A percentile compares a stretch with the other conserved stretches of the same genome.
These are phyloP conservation scores for Caenorhabditis japonica DNA, from an alignment of 2,888 invertebrate species.

Conservation along the genomic window DNA sequence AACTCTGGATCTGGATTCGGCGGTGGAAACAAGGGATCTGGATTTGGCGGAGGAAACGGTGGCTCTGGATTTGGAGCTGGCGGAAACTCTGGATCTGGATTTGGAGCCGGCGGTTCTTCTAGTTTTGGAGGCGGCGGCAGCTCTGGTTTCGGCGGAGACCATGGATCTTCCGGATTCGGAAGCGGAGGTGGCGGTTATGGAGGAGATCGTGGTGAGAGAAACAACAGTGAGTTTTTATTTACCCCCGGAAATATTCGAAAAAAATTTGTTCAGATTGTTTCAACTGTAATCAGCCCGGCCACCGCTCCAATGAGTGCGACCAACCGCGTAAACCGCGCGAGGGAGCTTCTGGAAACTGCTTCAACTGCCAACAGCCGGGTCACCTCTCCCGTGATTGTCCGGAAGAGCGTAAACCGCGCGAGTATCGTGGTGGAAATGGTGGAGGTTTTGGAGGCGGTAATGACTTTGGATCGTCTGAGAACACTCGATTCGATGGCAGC, in stretches of 20 bases:
- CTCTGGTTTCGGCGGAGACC: conserved; percentile 25
- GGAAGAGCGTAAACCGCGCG: conserved; percentile 44
- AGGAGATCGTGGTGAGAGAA: conserved; percentile 22
- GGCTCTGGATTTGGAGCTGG: conserved; percentile 16
- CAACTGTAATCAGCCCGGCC: conserved; percentile 31
- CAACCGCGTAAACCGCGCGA: conserved; percentile 43
- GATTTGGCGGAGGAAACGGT: conserved; percentile 2
- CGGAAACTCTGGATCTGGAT: conserved; percentile 7
- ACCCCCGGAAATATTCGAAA: too few relatives aligned
- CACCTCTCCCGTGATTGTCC: conserved; percentile 51
- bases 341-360: conserved; percentile 32
- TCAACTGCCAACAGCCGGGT: conserved; percentile 54
- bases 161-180: conserved; percentile 25
- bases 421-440: conserved; percentile 11
- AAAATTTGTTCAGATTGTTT: conserved; percentile 30
- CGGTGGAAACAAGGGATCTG: too few relatives aligned
- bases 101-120: conserved; percentile 33
- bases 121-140: conserved; percentile 35
- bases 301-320: conserved; percentile 23
- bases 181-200: conserved; percentile 21
- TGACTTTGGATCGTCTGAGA: conserved; percentile 42
- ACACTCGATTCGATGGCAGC: conserved; percentile 13
- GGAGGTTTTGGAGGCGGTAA: conserved; percentile 34
- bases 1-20: background rate
- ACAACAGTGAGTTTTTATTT: conserved; percentile 23